These are phyloP conservation scores for Chymomyza costata DNA, from an alignment of 1,140 invertebrate species.

Conservation along the genomic window DNA sequence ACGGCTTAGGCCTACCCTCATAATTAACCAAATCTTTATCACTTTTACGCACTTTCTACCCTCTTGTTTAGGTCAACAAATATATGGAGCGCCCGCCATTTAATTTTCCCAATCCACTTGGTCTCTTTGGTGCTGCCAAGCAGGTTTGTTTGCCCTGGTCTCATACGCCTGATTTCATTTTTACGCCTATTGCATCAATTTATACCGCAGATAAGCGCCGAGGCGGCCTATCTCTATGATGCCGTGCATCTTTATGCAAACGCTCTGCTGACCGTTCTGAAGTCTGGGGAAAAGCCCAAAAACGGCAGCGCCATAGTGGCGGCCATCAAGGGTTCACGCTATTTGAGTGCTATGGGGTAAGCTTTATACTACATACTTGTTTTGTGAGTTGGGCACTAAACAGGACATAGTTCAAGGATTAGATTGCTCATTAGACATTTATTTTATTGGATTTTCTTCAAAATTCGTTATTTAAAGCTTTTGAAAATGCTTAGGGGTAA, in stretches of 20 bases:
- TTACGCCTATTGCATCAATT: slow-evolving; percentile 10
- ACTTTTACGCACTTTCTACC: slow-evolving; percentile 30
- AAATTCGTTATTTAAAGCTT: too few relatives aligned
- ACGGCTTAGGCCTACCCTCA: slow-evolving; percentile 3
- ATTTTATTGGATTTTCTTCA: too few relatives aligned
- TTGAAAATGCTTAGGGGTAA: too few relatives aligned
- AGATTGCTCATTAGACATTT: too few relatives aligned
- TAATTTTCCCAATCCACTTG: slow-evolving; percentile 87
- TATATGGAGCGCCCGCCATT: slow-evolving; percentile 89
- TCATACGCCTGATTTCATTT: not conserved
- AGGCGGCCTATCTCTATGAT: slow-evolving; percentile 94
- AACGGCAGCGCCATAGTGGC: slow-evolving; percentile 85
- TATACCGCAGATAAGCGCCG: slow-evolving; percentile 83
- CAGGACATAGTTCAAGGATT: too few relatives aligned
- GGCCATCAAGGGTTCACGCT: slow-evolving; percentile 84
- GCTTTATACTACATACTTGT: slow-evolving; percentile 20
- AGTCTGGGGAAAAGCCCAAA: slow-evolving; percentile 80
- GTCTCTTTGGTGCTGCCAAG: slow-evolving; percentile 82
- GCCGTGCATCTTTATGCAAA: slow-evolving; percentile 89
- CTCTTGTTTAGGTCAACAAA: slow-evolving; percentile 80
- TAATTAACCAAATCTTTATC: slow-evolving; percentile 17
- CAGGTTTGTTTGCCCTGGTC: slow-evolving; percentile 77
- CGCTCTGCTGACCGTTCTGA: slow-evolving; percentile 82
- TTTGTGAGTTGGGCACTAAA: too few relatives aligned
- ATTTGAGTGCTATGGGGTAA: slow-evolving; percentile 91